These are phyloP conservation scores for Glossosoma conforme DNA, from an alignment of 1,140 invertebrate genomes.

Conservation along the genomic window DNA sequence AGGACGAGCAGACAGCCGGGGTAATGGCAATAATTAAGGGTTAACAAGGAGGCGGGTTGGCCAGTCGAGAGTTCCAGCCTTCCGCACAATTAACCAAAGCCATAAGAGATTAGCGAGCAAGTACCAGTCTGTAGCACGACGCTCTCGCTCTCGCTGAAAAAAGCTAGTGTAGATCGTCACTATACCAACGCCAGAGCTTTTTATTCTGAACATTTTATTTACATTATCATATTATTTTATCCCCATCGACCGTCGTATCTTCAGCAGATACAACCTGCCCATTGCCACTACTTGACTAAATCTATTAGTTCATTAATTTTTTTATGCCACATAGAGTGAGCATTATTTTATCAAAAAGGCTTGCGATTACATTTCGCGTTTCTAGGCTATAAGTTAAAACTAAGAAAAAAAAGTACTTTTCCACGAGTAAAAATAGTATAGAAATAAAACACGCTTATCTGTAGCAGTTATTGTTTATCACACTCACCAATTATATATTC, in stretches of 20 bases:
- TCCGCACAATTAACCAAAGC: conserved; percentile 24
- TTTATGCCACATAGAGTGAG: too few relatives aligned
- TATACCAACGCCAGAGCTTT: conserved; percentile 1
- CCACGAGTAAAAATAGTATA: too few relatives aligned
- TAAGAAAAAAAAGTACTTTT: too few relatives aligned
- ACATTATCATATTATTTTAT: conserved; percentile 13
- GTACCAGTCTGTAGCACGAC: conserved; percentile 7
- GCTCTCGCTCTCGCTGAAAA: neutral
- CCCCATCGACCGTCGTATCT: neutral
- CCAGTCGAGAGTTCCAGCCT: conserved; percentile 7
- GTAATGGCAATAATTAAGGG: conserved; percentile 14
- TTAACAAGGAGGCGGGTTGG: conserved; percentile 16
- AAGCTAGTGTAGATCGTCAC: neutral
- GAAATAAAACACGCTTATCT: too few relatives aligned
- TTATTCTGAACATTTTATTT: conserved; percentile 13
- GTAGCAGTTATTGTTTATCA: too few relatives aligned
- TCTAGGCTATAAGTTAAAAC: too few relatives aligned
- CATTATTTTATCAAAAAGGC: too few relatives aligned
- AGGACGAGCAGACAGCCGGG: too few relatives aligned
- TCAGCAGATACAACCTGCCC: conserved; percentile 2
- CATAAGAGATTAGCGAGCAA: conserved; percentile 20
- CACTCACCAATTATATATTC: too few relatives aligned
- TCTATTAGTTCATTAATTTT: too few relatives aligned
- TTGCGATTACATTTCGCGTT: too few relatives aligned
- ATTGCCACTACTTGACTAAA: too few relatives aligned